Evolutionary conservation across 2,113 vertebrate genomes (phyloP), one percentile per base, ranked within the genome.

Genomic region (Larimichthys crocea): DNA sequence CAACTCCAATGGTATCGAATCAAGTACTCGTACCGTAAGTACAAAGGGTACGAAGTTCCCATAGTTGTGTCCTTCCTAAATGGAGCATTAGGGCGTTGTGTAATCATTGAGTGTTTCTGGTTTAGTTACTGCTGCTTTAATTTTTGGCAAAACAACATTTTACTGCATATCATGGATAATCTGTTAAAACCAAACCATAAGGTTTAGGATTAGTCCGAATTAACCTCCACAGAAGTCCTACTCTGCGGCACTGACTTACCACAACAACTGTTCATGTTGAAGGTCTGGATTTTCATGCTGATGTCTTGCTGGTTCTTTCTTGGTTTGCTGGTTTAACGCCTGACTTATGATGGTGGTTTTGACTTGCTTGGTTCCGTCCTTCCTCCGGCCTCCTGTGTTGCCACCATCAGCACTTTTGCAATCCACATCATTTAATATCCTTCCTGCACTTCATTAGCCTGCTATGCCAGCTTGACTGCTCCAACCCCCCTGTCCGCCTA

Each of bases 391-490:
- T 77, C 55, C 24, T 24, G 55, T 31, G 20, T 79, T 24, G 4
- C 48, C 67, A 46, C 70, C 26, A 52, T 83, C 79, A 76, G 60
- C 74, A 68, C 53, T 84, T 84, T 66, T 24, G 15, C 62, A 66
- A 44, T 31, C 42, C 62, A 11, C 0, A 20, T 81, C 61, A 73
- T 74, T 83, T 76, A 67, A 85, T 81, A 42, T 78, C 46, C 66
- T 53, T 63, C 67, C 64, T 79, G 49, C 79, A 79, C 86, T 80
- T 88, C 70, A 88, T 92, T 86, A 86, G 86, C 75, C 57, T 42
- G 76, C 80, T 62, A 64, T 52, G 70, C 74, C 73, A 75, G 59
- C 56, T 40, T 53, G 49, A 73, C 57, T 7, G 57, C 72, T 73
- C 42, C 71, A 71, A 48, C 69, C 66, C 10, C 20, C 77, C 42